Evolutionary conservation across 2,797 vertebrate species (phyloP).

Genomic region (Acrossocheilus fasciatus): DNA sequence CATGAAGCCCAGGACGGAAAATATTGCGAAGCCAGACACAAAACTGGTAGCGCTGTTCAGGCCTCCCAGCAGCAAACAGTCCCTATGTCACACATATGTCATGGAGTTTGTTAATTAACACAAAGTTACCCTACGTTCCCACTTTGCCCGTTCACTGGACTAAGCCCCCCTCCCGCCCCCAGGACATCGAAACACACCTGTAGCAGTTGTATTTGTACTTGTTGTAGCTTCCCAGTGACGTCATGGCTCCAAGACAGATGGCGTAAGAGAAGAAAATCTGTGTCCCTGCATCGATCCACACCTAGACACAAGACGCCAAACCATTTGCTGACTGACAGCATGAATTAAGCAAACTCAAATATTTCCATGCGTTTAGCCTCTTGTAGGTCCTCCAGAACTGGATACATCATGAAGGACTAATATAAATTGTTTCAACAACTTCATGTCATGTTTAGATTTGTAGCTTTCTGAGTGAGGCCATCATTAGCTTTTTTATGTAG

Average conservation of each 20-base stretch:
- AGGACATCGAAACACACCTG: slow-evolving; percentile 87
- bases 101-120: slow-evolving; percentile 99
- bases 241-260: slow-evolving; percentile 99
- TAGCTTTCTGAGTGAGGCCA: slow-evolving; percentile 16
- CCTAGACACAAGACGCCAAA: slow-evolving; percentile 74
- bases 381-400: slow-evolving; percentile 36
- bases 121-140: slow-evolving; percentile 82
- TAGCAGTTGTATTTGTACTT: slow-evolving; percentile 99
- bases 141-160: slow-evolving; percentile 65
- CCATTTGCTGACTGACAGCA: slow-evolving; percentile 24
- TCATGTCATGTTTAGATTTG: slow-evolving; percentile 39
- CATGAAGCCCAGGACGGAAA: slow-evolving; percentile 97
- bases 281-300: slow-evolving; percentile 98
- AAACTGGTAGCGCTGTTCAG: slow-evolving; percentile 99
- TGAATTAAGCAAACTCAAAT: slow-evolving; percentile 24
- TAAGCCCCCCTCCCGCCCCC: slow-evolving; percentile 71
- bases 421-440: slow-evolving; percentile 35
- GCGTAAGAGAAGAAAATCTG: slow-evolving; percentile 99
- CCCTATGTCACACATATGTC: slow-evolving; percentile 99
- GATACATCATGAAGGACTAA: slow-evolving; percentile 13
- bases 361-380: slow-evolving; percentile 30
- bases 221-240: slow-evolving; percentile 99
- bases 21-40: slow-evolving; percentile 97
- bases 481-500: slow-evolving; percentile 7
- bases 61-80: slow-evolving; percentile 99